phyloP scores from a whole-genome alignment of 2,113 vertebrate species.

The Struthio camelus region DNA sequence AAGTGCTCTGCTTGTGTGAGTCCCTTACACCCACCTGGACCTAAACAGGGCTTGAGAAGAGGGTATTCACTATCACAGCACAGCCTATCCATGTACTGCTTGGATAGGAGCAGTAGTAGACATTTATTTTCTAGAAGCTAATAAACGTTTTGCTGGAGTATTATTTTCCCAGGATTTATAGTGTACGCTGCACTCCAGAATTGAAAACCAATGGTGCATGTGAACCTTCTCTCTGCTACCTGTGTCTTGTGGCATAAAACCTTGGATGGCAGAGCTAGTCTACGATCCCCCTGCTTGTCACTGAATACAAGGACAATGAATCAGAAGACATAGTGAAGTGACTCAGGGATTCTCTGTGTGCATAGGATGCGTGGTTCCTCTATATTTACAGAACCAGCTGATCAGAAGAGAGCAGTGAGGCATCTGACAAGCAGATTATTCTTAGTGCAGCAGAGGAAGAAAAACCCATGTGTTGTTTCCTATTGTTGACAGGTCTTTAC shows the following conservation, averaged over 20 bases:
- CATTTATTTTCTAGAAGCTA: not conserved
- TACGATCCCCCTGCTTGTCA: not conserved
- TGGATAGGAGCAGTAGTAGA: not conserved
- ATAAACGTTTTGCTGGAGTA: not conserved
- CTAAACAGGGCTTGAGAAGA: not conserved
- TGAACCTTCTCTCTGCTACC: not conserved
- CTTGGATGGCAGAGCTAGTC: not conserved
- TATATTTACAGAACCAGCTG: conserved; percentile 23
- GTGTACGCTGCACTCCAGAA: not conserved
- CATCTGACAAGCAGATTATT: conserved; percentile 16
- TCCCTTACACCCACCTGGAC: not conserved
- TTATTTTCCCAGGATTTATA: not conserved
- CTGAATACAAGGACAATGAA: not conserved
- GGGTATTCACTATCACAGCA: not conserved
- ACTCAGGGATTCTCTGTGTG: conserved; percentile 22
- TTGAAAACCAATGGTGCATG: not conserved
- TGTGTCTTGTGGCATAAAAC: not conserved
- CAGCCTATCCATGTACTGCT: not conserved
- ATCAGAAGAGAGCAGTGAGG: not conserved
- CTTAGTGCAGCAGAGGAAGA: not conserved
- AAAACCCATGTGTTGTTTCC: not conserved
- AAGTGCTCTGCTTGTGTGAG: not conserved
- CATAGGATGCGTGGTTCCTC: conserved; percentile 1
- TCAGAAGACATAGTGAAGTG: not conserved
- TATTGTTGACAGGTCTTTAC: conserved; percentile 1